Evolutionary conservation across 2,888 invertebrate genomes (phyloP).

Genomic region (Acanthosepion lycidas): DNA sequence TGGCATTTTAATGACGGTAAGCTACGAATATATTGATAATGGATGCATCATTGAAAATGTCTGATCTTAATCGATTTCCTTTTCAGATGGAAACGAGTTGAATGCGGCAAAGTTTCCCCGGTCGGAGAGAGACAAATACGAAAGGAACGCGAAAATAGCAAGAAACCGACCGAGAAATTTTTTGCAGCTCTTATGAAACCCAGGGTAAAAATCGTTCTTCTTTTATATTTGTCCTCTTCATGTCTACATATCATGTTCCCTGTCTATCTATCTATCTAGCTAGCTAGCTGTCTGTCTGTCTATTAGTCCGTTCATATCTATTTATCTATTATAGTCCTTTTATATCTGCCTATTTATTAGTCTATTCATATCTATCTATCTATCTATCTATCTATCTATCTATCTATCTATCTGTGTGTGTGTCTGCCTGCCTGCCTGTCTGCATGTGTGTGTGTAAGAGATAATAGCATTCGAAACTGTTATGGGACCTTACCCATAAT

Average conservation of each 20-base stretch:
- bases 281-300: no score
- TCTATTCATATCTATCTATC: neutral
- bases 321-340: neutral
- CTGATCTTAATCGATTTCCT: neutral
- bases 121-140: neutral
- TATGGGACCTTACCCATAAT: no score
- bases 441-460: no score
- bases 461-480: no score
- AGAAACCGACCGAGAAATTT: conserved; percentile 63
- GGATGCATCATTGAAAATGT: no score
- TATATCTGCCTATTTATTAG: neutral
- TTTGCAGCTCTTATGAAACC: conserved; percentile 73
- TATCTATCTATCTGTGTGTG: no score
- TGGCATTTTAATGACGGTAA: no score
- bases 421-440: no score
- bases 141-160: neutral
- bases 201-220: conserved; percentile 58
- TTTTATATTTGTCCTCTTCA: neutral
- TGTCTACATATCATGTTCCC: no score
- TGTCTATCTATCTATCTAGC: no score
- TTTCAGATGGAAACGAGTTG: neutral
- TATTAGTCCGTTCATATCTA: no score
- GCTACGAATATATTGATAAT: no score
- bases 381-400: neutral
- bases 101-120: conserved; percentile 58